phyloP scores from a whole-genome alignment of 2,797 vertebrate genomes.

The Eulemur coronatus region DNA sequence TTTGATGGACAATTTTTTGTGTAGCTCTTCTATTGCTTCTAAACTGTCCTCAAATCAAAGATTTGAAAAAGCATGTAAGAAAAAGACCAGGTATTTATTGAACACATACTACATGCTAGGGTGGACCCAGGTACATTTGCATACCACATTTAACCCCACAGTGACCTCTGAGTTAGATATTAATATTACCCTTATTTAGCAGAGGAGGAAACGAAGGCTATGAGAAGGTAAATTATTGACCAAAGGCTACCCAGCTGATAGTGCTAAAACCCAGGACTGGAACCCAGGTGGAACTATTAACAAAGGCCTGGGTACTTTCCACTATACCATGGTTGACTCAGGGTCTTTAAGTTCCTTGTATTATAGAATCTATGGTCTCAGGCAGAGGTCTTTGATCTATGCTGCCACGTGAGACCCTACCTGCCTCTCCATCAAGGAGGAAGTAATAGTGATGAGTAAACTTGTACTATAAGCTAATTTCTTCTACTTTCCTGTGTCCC shows the following conservation, averaged over 20 bases:
- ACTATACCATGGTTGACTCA: background rate
- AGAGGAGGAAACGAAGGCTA: background rate
- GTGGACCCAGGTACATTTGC: background rate
- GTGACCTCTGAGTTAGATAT: background rate
- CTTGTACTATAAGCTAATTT: background rate
- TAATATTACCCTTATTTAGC: background rate
- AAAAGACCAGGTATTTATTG: background rate
- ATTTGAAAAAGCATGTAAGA: background rate
- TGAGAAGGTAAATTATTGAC: background rate
- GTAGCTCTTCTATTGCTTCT: background rate
- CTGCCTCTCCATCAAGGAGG: background rate
- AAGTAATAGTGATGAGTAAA: background rate
- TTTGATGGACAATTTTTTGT: background rate
- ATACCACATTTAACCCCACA: background rate
- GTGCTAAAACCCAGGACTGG: background rate
- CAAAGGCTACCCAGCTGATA: background rate
- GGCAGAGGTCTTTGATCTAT: background rate
- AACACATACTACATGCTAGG: background rate
- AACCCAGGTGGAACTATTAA: background rate
- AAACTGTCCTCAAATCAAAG: background rate
- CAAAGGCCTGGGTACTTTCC: background rate
- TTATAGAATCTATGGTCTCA: background rate
- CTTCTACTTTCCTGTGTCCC: background rate
- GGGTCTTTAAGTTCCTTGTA: background rate
- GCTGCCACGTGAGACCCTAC: background rate